Evolutionary conservation across 1,140 invertebrate genomes (phyloP).

Genomic region (Augochlora pura): DNA sequence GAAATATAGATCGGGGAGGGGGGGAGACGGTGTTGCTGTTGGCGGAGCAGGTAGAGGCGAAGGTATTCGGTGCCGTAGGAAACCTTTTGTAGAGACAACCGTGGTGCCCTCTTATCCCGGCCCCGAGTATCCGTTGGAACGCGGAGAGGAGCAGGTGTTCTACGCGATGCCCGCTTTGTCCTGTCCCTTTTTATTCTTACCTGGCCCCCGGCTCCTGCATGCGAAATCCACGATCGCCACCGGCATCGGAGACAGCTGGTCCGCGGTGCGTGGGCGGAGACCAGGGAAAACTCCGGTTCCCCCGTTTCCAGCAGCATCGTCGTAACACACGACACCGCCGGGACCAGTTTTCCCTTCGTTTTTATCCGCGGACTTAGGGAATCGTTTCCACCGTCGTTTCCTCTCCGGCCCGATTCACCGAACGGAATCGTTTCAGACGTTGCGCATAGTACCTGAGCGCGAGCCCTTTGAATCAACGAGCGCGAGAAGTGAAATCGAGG

Average conservation of each 20-base stretch:
- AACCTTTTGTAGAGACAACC: slow-evolving; percentile 29
- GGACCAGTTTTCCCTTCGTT: slow-evolving; percentile 4
- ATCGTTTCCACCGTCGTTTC: background rate
- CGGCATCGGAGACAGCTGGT: slow-evolving; percentile 6
- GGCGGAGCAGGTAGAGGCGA: background rate
- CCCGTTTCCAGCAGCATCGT: background rate
- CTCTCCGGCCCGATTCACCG: background rate
- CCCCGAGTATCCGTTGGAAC: background rate
- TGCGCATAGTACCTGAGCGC: background rate
- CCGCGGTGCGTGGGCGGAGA: background rate
- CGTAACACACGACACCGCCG: background rate
- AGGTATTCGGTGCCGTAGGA: background rate
- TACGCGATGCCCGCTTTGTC: slow-evolving; percentile 40
- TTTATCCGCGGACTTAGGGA: slow-evolving; percentile 1
- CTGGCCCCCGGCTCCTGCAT: slow-evolving; percentile 18
- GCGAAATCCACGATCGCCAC: slow-evolving; percentile 49
- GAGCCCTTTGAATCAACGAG: slow-evolving; percentile 24
- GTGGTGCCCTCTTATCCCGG: slow-evolving; percentile 8
- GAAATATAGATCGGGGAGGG: background rate
- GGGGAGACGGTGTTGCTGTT: too few relatives aligned
- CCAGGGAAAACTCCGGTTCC: background rate
- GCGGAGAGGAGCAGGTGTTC: slow-evolving; percentile 45
- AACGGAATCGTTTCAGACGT: slow-evolving; percentile 1
- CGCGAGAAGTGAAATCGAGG: slow-evolving; percentile 24
- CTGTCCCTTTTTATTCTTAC: slow-evolving; percentile 47